These are phyloP conservation scores for Choristoneura fumiferana DNA, from an alignment of 1,140 invertebrate genomes.

Conservation along the genomic window DNA sequence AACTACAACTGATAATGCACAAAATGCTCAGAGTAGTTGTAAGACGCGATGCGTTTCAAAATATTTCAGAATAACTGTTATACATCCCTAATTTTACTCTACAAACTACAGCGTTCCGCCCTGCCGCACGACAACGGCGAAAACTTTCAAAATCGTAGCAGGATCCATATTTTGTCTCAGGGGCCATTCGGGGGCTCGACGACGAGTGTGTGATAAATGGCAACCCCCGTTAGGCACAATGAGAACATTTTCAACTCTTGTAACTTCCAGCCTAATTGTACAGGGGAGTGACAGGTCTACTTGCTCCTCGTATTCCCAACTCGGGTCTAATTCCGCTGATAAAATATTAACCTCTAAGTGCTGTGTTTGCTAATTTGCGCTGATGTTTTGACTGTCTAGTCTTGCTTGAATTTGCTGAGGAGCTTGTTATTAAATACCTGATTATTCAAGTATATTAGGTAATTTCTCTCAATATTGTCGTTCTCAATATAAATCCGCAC, in stretches of 20 bases:
- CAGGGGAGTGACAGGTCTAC: constrained; percentile 45
- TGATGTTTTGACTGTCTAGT: constrained; percentile 8
- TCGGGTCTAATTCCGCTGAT: constrained; percentile 5
- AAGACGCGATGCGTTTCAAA: no score
- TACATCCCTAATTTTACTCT: no score
- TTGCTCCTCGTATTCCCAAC: constrained; percentile 9
- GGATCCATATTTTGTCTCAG: constrained; percentile 3
- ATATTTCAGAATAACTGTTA: no score
- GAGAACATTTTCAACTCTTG: constrained; percentile 41
- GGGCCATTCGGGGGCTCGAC: not conserved
- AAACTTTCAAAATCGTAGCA: constrained; percentile 6
- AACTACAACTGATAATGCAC: no score
- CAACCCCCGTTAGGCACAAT: constrained; percentile 27
- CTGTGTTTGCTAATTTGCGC: constrained; percentile 20
- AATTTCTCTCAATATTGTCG: no score
- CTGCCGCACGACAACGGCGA: not conserved
- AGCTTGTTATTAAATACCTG: constrained; percentile 8
- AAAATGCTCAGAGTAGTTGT: no score
- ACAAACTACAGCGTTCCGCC: no score
- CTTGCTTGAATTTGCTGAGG: constrained; percentile 6
- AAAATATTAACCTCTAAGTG: constrained; percentile 23
- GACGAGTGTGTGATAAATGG: constrained; percentile 37
- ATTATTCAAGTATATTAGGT: no score
- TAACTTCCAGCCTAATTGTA: constrained; percentile 48
- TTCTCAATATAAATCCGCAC: no score